Evolutionary conservation across 2,113 vertebrate species (phyloP).

Genomic region (Passer montanus): DNA sequence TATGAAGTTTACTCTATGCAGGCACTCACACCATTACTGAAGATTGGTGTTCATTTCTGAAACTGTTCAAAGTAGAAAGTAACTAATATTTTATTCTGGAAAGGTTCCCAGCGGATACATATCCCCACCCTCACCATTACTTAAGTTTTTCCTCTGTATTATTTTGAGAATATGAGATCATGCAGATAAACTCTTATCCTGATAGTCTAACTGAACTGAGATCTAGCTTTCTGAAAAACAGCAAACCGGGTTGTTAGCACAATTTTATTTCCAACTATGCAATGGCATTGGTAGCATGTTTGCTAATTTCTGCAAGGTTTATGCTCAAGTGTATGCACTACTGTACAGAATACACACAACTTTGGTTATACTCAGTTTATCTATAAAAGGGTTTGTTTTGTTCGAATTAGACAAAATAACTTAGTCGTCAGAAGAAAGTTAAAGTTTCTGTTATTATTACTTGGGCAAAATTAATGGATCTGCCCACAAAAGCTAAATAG

Average conservation of each 20-base stretch:
- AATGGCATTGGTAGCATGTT: not conserved
- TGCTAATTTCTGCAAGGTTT: not conserved
- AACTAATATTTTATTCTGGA: not conserved
- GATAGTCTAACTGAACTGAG: not conserved
- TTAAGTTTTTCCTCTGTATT: not conserved
- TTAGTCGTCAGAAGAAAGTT: not conserved
- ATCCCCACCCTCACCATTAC: not conserved
- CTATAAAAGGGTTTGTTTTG: not conserved
- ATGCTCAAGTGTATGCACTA: not conserved
- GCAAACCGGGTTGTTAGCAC: not conserved
- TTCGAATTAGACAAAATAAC: not conserved
- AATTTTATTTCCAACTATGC: not conserved
- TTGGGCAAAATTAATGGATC: not conserved
- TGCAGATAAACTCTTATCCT: not conserved
- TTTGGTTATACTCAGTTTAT: not conserved
- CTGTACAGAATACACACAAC: not conserved
- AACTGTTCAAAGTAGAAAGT: not conserved
- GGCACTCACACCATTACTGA: not conserved
- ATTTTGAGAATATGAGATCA: conserved; percentile 13
- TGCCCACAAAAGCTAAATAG: conserved; percentile 1
- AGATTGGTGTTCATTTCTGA: not conserved
- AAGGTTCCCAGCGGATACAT: not conserved
- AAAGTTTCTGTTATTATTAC: not conserved
- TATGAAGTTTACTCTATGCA: not conserved
- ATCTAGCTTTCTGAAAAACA: not conserved